A percentile compares a stretch with the other conserved stretches of the same genome.
Evolutionary conservation across 2,797 vertebrate genomes (phyloP).

Genomic region (Hozukius guyotensis): DNA sequence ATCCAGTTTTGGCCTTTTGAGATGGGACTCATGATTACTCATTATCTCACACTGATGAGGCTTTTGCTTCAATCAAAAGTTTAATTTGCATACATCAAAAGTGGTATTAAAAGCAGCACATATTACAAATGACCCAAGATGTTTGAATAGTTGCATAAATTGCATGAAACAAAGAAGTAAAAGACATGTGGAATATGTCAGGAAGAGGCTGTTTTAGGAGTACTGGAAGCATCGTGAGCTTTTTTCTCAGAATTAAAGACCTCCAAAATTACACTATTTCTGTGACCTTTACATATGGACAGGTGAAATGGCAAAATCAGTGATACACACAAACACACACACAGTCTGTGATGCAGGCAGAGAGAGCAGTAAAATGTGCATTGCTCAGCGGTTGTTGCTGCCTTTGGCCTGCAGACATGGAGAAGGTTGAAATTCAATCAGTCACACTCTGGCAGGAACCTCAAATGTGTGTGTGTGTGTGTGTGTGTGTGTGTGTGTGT

Average conservation of each 20-base stretch:
- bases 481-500: conserved; percentile 9
- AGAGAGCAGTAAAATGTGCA: conserved; percentile 32
- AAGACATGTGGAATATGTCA: background rate
- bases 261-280: background rate
- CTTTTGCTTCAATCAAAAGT: background rate
- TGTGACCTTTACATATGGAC: background rate
- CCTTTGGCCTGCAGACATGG: conserved; percentile 54
- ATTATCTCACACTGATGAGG: background rate
- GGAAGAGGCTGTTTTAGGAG: background rate
- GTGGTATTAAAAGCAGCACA: background rate
- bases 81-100: conserved; percentile 7
- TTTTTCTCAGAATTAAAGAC: background rate
- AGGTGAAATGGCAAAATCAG: background rate
- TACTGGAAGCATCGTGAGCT: background rate
- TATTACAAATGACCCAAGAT: background rate
- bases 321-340: conserved; percentile 5
- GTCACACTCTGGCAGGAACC: conserved; percentile 58
- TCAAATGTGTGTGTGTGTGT: conserved; percentile 10
- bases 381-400: conserved; percentile 48
- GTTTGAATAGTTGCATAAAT: background rate
- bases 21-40: conserved; percentile 17
- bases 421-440: conserved; percentile 63
- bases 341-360: background rate
- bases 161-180: background rate
- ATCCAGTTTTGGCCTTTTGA: conserved; percentile 18